phyloP scores from a whole-genome alignment of 1,140 invertebrate genomes.

The Asobara japonica region DNA sequence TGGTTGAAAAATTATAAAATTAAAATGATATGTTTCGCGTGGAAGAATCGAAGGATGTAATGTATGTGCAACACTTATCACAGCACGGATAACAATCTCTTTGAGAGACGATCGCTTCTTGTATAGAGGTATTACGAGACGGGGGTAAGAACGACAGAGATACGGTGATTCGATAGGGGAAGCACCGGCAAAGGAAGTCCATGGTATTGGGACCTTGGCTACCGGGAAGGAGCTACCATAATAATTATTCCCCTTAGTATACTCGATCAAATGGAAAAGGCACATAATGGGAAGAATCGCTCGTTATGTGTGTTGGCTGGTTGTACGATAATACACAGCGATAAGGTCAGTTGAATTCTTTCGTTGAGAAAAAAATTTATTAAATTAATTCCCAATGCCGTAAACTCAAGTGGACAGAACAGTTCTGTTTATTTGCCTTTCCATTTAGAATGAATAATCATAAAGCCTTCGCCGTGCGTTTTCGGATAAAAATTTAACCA shows the following conservation, averaged over 20 bases:
- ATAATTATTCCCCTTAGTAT: constrained; percentile 25
- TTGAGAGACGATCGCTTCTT: constrained; percentile 17
- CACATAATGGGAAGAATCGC: constrained; percentile 23
- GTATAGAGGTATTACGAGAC: constrained; percentile 11
- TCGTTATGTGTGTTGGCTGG: constrained; percentile 17
- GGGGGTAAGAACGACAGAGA: constrained; percentile 22
- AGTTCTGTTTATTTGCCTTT: background rate
- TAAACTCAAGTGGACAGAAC: background rate
- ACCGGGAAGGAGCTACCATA: constrained; percentile 3
- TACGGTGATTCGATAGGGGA: constrained; percentile 27
- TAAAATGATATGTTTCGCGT: constrained; percentile 8
- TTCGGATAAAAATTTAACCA: background rate
- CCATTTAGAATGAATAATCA: background rate
- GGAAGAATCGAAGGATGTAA: constrained; percentile 20
- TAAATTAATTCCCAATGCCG: background rate
- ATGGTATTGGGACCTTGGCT: background rate
- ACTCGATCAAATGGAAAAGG: constrained; percentile 29
- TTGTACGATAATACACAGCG: constrained; percentile 11
- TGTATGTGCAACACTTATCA: constrained; percentile 29
- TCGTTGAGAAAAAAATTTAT: constrained; percentile 7
- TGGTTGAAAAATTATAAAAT: background rate
- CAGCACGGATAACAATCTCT: constrained; percentile 26
- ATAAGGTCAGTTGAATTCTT: constrained; percentile 6
- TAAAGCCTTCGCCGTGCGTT: background rate
- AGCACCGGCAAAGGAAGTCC: background rate